Percentiles rank a stretch among this genome's conserved stretches.
phyloP scores from a whole-genome alignment of 2,113 vertebrate genomes.

The Morone chrysops region DNA sequence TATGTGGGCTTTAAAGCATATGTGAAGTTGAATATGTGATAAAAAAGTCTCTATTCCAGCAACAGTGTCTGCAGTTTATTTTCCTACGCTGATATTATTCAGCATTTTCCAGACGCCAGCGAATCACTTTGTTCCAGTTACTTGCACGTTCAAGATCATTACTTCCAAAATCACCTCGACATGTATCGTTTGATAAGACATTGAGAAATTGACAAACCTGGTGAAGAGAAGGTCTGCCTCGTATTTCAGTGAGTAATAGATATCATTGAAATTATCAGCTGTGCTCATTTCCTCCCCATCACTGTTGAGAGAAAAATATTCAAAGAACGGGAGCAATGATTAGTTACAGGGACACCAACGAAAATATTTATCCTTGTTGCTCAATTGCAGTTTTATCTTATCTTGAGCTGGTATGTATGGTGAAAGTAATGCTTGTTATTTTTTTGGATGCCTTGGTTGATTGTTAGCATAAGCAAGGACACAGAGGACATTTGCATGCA shows the following conservation, averaged over 20 bases:
- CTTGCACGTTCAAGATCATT: neutral
- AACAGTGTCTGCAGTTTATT: neutral
- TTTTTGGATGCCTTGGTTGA: neutral
- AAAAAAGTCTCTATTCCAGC: neutral
- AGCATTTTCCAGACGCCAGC: neutral
- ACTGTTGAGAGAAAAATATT: slow-evolving; percentile 76
- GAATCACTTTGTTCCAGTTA: neutral
- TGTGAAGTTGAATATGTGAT: neutral
- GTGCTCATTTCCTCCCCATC: slow-evolving; percentile 91
- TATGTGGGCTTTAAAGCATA: neutral
- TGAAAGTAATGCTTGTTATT: neutral
- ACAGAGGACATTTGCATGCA: neutral
- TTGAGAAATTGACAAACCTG: slow-evolving; percentile 81
- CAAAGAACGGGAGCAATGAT: neutral
- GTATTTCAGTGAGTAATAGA: slow-evolving; percentile 90
- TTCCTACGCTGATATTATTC: slow-evolving; percentile 5
- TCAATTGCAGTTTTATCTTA: neutral
- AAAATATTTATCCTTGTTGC: neutral
- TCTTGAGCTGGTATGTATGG: neutral
- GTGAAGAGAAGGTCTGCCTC: slow-evolving; percentile 96
- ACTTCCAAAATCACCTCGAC: neutral
- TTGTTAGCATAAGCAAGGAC: neutral
- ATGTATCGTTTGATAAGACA: neutral
- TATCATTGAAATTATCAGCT: slow-evolving; percentile 88
- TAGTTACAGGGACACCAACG: neutral